Percentiles rank a stretch among this genome's conserved stretches.
phyloP scores from a whole-genome alignment of 1,140 invertebrate species.

The Drosophila pruinosa region DNA sequence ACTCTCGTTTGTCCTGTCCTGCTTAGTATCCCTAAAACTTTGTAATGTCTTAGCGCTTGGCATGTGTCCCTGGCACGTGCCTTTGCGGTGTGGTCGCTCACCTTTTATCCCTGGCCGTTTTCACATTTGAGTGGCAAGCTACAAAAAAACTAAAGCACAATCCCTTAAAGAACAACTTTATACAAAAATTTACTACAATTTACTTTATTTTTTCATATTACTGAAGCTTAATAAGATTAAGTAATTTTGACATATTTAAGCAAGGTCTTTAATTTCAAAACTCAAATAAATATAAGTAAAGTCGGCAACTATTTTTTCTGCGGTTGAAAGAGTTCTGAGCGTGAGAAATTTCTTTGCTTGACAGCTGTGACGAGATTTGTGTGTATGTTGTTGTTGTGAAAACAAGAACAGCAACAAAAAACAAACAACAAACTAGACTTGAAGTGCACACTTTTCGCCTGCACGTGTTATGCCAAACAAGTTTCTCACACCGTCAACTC shows the following conservation, averaged over 20 bases:
- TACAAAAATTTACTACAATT: not conserved
- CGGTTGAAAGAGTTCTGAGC: not conserved
- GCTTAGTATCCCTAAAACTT: constrained; percentile 22
- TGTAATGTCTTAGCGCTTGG: constrained; percentile 18
- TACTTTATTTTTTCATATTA: too few species aligned
- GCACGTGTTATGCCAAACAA: constrained; percentile 58
- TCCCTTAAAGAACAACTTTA: not conserved
- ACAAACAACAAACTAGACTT: not conserved
- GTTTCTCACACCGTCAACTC: constrained; percentile 17
- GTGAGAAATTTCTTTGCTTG: constrained; percentile 8
- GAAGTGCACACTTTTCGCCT: constrained; percentile 24
- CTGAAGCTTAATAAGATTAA: too few species aligned
- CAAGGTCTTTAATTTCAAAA: too few species aligned
- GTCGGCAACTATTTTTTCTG: not conserved
- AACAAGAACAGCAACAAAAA: not conserved
- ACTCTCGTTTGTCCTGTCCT: not conserved
- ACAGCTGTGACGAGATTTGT: constrained; percentile 55
- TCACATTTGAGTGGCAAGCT: constrained; percentile 8
- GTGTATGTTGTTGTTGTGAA: constrained; percentile 66
- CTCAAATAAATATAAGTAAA: not conserved
- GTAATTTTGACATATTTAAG: too few species aligned
- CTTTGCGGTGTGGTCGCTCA: constrained; percentile 5
- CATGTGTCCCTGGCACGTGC: constrained; percentile 25
- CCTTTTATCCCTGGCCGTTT: not conserved
- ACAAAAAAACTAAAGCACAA: not conserved